Conservation (phyloP, 2,797 vertebrate genomes). For the Pseudochirops cupreus region DNA sequence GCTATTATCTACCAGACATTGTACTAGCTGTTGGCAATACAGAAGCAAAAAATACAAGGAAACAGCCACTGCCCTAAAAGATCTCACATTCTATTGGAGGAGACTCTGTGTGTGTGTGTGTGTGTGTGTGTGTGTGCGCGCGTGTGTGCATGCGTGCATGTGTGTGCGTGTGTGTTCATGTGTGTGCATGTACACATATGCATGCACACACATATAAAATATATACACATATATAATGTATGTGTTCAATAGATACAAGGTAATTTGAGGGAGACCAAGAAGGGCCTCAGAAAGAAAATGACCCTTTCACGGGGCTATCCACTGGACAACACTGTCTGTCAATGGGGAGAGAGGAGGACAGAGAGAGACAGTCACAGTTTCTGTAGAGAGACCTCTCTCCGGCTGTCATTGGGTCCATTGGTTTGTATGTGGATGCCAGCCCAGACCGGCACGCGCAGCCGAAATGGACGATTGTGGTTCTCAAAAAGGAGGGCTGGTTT, state of each 20-base stretch:
- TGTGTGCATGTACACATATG: too few relatives aligned
- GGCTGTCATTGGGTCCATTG: rapidly evolving
- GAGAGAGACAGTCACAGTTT: background rate
- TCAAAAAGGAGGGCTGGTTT: background rate
- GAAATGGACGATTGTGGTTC: conserved; percentile 28
- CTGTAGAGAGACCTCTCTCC: background rate
- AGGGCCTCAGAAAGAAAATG: background rate
- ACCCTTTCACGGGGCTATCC: background rate
- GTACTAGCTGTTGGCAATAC: background rate
- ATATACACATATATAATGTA: too few relatives aligned
- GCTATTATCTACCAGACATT: too few relatives aligned
- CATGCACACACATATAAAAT: too few relatives aligned
- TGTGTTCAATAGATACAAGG: background rate
- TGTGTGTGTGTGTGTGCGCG: too few relatives aligned
- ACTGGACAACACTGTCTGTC: too few relatives aligned
- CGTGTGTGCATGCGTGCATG: too few relatives aligned
- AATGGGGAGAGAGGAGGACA: background rate
- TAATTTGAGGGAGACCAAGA: background rate
- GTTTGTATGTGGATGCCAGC: background rate
- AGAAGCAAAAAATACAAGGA: background rate
- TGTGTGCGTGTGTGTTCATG: too few relatives aligned
- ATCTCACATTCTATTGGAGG: background rate
- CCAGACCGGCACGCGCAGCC: conserved; percentile 18
- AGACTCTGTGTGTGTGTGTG: too few relatives aligned
- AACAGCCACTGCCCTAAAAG: background rate